Conservation (phyloP, 2,888 invertebrate genomes). For the Colletes collaris region DNA sequence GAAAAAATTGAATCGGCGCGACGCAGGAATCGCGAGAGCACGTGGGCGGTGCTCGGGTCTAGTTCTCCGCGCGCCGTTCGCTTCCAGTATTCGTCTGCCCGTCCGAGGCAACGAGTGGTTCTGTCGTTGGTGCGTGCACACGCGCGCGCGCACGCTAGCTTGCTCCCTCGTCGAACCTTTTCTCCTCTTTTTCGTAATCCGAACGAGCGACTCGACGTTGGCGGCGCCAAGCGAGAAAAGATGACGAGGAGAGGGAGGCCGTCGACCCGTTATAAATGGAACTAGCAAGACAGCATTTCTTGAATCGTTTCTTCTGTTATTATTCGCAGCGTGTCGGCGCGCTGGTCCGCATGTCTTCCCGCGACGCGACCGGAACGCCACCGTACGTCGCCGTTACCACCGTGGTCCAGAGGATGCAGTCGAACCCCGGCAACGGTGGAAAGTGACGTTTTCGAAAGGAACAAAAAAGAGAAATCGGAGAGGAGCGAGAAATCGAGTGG, state of each 20-base stretch:
- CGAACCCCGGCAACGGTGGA: slow-evolving; percentile 32
- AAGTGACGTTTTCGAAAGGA: slow-evolving; percentile 54
- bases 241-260: slow-evolving; percentile 65
- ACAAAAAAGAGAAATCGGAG: slow-evolving; percentile 48
- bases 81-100: slow-evolving; percentile 59
- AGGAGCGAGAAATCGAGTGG: slow-evolving; percentile 34
- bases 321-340: slow-evolving; percentile 67
- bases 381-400: slow-evolving; percentile 28
- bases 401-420: slow-evolving; percentile 40
- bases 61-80: slow-evolving; percentile 50
- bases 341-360: slow-evolving; percentile 44
- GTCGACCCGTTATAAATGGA: slow-evolving; percentile 73
- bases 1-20: slow-evolving; percentile 37
- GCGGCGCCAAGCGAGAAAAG: slow-evolving; percentile 67
- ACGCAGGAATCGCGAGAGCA: slow-evolving; percentile 52
- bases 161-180: slow-evolving; percentile 33
- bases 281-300: slow-evolving; percentile 71
- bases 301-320: slow-evolving; percentile 71
- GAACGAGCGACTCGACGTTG: slow-evolving; percentile 55
- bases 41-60: slow-evolving; percentile 60
- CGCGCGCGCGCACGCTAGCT: slow-evolving; percentile 11
- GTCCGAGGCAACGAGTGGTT: slow-evolving; percentile 46
- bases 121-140: slow-evolving; percentile 22
- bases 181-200: slow-evolving; percentile 62
- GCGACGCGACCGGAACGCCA: slow-evolving; percentile 41